These are phyloP conservation scores for Australoheros scitulus DNA, from an alignment of 2,113 vertebrate species.

Conservation along the genomic window DNA sequence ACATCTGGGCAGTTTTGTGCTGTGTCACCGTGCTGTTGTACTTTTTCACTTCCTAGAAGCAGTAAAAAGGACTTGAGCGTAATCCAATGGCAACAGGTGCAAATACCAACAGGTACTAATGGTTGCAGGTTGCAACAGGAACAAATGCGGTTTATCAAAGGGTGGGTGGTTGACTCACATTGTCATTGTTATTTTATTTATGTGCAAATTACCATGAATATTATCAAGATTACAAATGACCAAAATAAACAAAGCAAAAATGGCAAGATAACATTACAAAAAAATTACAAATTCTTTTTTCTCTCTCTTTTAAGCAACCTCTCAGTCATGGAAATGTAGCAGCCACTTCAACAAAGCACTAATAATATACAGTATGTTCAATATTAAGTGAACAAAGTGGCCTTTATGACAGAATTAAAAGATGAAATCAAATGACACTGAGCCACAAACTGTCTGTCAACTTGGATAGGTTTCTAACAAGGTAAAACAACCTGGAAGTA, in stretches of 20 bases:
- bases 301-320: background rate
- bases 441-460: too few relatives aligned
- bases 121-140: too few relatives aligned
- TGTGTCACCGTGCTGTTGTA: conserved; percentile 58
- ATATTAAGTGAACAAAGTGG: background rate
- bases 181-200: too few relatives aligned
- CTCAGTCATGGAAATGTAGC: background rate
- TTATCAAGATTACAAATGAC: too few relatives aligned
- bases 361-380: background rate
- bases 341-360: background rate
- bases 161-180: background rate
- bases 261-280: too few relatives aligned
- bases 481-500: too few relatives aligned
- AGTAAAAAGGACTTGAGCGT: background rate
- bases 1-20: conserved; percentile 30
- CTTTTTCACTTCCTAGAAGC: conserved; percentile 44
- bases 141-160: background rate
- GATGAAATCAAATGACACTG: too few relatives aligned
- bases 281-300: background rate
- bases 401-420: too few relatives aligned
- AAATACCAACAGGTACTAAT: too few relatives aligned
- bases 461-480: too few relatives aligned
- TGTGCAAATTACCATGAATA: too few relatives aligned
- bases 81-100: background rate
- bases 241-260: background rate